Conservation (phyloP, 2,888 invertebrate species). For the Ophioninae sp. region DNA sequence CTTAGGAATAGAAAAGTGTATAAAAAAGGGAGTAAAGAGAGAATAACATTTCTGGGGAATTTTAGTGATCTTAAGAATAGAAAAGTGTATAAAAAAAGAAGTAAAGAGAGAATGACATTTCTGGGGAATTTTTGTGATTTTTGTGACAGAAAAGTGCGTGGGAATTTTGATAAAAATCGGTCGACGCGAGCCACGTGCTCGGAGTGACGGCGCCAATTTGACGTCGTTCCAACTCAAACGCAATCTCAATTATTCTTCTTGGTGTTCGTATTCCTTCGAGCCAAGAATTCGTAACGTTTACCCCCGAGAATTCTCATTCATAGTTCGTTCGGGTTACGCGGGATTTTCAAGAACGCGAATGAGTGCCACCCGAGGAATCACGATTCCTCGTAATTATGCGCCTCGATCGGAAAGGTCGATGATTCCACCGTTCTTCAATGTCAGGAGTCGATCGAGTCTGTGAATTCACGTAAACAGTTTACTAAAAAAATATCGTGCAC, state of each 20-base stretch:
- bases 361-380: neutral
- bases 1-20: neutral
- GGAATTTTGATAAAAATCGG: neutral
- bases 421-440: neutral
- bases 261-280: neutral
- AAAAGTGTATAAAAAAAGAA: neutral
- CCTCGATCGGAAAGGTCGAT: neutral
- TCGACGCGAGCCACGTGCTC: conserved; percentile 10
- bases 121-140: neutral
- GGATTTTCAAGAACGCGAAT: neutral
- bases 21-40: no score
- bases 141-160: neutral
- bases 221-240: conserved; percentile 3
- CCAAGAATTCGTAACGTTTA: neutral
- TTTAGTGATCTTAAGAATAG: neutral
- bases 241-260: neutral
- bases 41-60: no score
- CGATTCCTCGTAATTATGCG: neutral
- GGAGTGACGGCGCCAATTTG: conserved; percentile 18
- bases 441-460: neutral
- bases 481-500: neutral
- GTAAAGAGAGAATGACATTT: neutral
- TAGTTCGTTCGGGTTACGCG: neutral
- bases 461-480: neutral
- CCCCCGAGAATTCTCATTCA: conserved; percentile 15